These are phyloP conservation scores for Conopomorpha cramerella DNA, from an alignment of 1,140 invertebrate species.

Conservation along the genomic window DNA sequence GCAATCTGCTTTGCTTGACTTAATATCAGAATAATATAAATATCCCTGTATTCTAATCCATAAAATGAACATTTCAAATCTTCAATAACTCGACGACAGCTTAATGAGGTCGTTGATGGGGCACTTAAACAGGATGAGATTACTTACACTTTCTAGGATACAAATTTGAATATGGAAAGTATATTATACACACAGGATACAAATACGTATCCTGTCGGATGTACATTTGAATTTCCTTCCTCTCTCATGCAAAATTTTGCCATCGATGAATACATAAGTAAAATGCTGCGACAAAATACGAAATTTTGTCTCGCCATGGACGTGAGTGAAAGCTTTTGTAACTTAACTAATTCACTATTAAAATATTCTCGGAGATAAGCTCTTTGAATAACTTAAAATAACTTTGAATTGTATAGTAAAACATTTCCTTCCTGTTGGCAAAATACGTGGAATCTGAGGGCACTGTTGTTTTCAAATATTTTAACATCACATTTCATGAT, in stretches of 20 bases:
- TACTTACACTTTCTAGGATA: background rate
- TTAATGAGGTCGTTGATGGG: too few relatives aligned
- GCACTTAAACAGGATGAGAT: background rate
- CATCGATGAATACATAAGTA: conserved; percentile 5
- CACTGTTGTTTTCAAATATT: background rate
- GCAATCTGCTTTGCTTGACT: too few relatives aligned
- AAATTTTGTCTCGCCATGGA: conserved; percentile 27
- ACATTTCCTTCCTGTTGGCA: background rate
- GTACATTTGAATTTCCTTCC: background rate
- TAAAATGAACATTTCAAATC: too few relatives aligned
- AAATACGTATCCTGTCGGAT: background rate
- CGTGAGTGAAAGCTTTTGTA: conserved; percentile 38
- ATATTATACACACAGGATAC: background rate
- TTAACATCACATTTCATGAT: conserved; percentile 18
- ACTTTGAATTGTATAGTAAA: background rate
- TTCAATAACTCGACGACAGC: too few relatives aligned
- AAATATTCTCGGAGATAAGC: conserved; percentile 20
- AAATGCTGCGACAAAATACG: conserved; percentile 18
- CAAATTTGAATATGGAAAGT: too few relatives aligned
- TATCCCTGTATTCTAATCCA: too few relatives aligned
- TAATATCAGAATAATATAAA: too few relatives aligned
- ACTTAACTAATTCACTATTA: conserved; percentile 19
- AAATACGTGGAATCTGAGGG: too few relatives aligned
- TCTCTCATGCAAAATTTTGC: background rate
- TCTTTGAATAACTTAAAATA: conserved; percentile 8